phyloP scores from a whole-genome alignment of 2,888 invertebrate genomes.

The Portevinia maculata region DNA sequence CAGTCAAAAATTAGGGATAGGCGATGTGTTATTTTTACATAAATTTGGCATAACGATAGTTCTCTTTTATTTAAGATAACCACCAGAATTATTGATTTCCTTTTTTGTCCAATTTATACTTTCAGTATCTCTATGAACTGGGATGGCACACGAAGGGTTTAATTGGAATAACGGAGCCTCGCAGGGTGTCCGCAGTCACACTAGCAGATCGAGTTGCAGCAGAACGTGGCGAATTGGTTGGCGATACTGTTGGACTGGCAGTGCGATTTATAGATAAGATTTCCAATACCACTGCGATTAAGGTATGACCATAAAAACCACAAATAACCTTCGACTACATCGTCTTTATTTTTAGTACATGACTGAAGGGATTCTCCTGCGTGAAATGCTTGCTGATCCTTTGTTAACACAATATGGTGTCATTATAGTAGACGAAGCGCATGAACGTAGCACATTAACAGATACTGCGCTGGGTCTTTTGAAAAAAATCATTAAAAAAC shows the following conservation, averaged over 20 bases:
- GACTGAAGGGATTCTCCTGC: slow-evolving; percentile 97
- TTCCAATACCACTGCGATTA: slow-evolving; percentile 87
- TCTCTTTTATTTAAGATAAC: too few species aligned
- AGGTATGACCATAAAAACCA: slow-evolving; percentile 83
- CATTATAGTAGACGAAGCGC: slow-evolving; percentile 96
- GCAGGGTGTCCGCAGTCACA: slow-evolving; percentile 94
- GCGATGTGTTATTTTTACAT: too few species aligned
- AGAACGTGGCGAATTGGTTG: slow-evolving; percentile 91
- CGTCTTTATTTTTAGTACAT: slow-evolving; percentile 87
- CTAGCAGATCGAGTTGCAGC: slow-evolving; percentile 94
- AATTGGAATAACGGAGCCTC: slow-evolving; percentile 96
- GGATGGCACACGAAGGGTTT: slow-evolving; percentile 91
- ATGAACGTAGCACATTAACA: slow-evolving; percentile 95
- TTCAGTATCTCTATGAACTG: slow-evolving; percentile 93
- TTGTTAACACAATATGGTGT: slow-evolving; percentile 93
- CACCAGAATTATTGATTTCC: too few species aligned
- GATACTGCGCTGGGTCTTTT: slow-evolving; percentile 97
- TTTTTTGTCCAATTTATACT: slow-evolving; percentile 1
- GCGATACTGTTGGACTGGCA: slow-evolving; percentile 92
- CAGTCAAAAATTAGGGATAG: too few species aligned
- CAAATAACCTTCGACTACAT: not conserved
- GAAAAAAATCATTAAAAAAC: slow-evolving; percentile 94
- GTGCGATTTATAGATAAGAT: slow-evolving; percentile 90
- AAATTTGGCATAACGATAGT: too few species aligned
- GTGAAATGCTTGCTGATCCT: slow-evolving; percentile 98